Evolutionary conservation across 2,888 invertebrate genomes (phyloP), one percentile per base, ranked within the genome.

Genomic region (Epinotia ramella): DNA sequence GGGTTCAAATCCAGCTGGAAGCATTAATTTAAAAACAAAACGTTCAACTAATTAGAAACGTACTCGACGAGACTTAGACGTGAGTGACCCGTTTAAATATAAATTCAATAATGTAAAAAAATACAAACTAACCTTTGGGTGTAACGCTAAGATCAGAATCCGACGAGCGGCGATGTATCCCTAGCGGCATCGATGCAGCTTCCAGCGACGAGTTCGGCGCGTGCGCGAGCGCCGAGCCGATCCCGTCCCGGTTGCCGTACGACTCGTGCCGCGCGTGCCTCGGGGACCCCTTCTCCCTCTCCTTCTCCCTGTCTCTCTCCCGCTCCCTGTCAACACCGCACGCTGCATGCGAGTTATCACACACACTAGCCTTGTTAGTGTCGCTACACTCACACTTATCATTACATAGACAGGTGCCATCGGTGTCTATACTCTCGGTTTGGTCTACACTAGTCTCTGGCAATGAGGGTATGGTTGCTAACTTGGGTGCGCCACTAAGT

Each of bases 71-170:
- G n/a, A n/a, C 20, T 2, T 20, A 20, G 40, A 40, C 40, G 40
- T 40, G 40, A 40, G 40, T 7, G 40, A 40, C 40, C 40, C 40
- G 9, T 40, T 40, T 40, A 1, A 40, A 4, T 40, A 40, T 40
- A 40, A 7, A 40, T 40, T 40, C 9, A 40, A 7, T 40, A 40
- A 20, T 46, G 46, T 6, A 2, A 28, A 3, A 24, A 44, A 13
- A 24, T 44, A 20, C 44, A 46, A 20, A 80, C 85, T 80, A 73
- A 98, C 99, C 98, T 97, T 98, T 98, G 5, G 98, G 98, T 13
- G 98, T 98, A 67, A 98, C 96, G 93, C 97, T 98, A 80, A 98
- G 95, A 92, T 99, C 99, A 0, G 99, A 98, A 90, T 99, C 99
- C 3, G 98, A 98, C 4, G 98, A 98, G 81, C 98, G 95, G 71